Base-by-base conservation (phyloP, 1,140 invertebrate genomes). In the Drosophila murphyi region DNA sequence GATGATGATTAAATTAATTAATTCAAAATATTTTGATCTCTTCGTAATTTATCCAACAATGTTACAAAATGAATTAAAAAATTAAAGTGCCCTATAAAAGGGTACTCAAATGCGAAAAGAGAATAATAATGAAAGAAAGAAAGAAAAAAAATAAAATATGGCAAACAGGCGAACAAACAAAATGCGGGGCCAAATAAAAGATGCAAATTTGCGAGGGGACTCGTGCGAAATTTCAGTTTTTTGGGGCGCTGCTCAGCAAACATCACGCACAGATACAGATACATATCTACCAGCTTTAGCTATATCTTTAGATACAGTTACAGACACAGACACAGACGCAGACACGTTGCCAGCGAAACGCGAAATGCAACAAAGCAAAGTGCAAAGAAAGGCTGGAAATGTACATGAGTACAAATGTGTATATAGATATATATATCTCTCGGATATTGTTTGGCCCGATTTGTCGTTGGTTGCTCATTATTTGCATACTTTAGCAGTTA, bases 361-460 rank as follows among this genome's bases (percentile, higher is more conserved):
- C 28, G 37, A 69, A 69, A 50, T 74, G 79, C 79, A 82, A 51
- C 74, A 64, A 72, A 76, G 72, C 50, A 55, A 69, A 77, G 51
- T 63, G 83, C 72, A 87, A 87, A 80, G 82, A 88, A 88, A 88
- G 83, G 76, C 83, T 76, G 74, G 80, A 20, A 50, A 35, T 52
- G 10, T 39, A 39, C 35, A 55, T 31, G 3, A 32, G 29, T 32
- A 12, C 29, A 32, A 10, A 51, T 3, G n/a, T 5, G 6, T 8
- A 48, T 29, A 4, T 28, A 10, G 3, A 39, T 37, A 28, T 39
- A 8, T 7, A 28, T 5, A 37, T 39, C 34, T 10, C 7, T 39
- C 34, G 20, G 8, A 28, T 48, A 2, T 56, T 41, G 37, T 29
- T 20, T 20, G 20, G 20, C 20, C 20, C 20, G 20, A 20, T 20